Evolutionary conservation across 1,140 invertebrate species (phyloP).

Genomic region (Formica selysi): DNA sequence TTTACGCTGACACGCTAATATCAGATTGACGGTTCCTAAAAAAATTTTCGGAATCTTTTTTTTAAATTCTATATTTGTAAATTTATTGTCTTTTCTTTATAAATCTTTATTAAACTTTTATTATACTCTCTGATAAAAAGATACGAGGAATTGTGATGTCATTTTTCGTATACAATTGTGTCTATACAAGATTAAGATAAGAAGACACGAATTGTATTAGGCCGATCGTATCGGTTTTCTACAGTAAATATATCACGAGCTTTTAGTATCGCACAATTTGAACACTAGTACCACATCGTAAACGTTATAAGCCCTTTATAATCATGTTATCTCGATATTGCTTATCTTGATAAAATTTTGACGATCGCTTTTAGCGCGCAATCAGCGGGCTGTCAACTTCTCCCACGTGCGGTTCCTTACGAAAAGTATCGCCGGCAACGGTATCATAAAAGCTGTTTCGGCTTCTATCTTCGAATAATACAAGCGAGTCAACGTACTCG

Average conservation of each 20-base stretch:
- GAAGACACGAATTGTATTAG: too few relatives aligned
- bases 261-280: background rate
- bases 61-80: background rate
- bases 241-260: background rate
- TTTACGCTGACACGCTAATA: background rate
- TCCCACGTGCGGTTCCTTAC: background rate
- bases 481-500: background rate
- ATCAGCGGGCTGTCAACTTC: background rate
- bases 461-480: background rate
- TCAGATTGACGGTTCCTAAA: background rate
- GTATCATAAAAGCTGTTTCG: background rate
- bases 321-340: slow-evolving; percentile 17
- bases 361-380: background rate
- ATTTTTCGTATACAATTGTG: background rate
- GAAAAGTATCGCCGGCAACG: background rate
- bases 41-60: background rate
- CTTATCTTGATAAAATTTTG: slow-evolving; percentile 23
- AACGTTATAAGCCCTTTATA: background rate
- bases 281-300: too few relatives aligned
- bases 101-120: background rate
- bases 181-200: slow-evolving; percentile 23
- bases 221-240: background rate
- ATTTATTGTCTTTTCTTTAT: background rate
- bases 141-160: background rate
- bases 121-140: background rate